Evolutionary conservation across 2,113 vertebrate genomes (phyloP), one percentile per base, ranked within the genome.

Genomic region (Perognathus longimembris): DNA sequence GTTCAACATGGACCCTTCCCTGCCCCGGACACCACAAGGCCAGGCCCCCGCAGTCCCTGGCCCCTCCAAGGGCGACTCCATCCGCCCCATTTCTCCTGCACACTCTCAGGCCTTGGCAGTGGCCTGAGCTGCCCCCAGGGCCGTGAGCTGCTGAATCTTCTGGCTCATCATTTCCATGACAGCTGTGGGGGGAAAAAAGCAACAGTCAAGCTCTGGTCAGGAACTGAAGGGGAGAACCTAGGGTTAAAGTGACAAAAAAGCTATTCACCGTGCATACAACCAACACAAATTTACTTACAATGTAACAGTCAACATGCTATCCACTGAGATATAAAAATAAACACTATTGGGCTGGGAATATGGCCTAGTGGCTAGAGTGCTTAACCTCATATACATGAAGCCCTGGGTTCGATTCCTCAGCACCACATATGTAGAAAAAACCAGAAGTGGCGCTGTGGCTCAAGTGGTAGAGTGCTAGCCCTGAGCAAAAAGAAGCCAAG

Each of bases 131-230:
- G 98, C 70, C 50, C 99, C 99, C 89, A 98, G 97, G 64, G 98
- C 98, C n/a, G 99, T 98, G 92, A 99, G 98, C 59, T 99, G 99
- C 97, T 99, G 99, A 94, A 99, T 98, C 98, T 99, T 99, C 98
- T 99, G 97, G 93, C 98, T 99, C 99, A 99, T 99, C 93, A 99
- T 99, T 96, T 99, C 99, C 93, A 99, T 97, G 87, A 99, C 99
- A 82, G 99, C 99, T 99, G 97, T 5, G 54, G 95, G 36, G 95
- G 24, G 11, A 28, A 96, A 61, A 54, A 92, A 54, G 87, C n/a
- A 85, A 34, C 50, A 36, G 18, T 93, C 45, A 95, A 64, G 85
- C 5, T 42, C 18, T 38, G 32, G 36, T 80, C 40, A 89, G 67
- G 22, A 66, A 24, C 36, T n/a, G 32, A 42, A 66, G 1, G 12